phyloP scores from a whole-genome alignment of 2,888 invertebrate species.

The Hirtodrosophila alboralis region DNA sequence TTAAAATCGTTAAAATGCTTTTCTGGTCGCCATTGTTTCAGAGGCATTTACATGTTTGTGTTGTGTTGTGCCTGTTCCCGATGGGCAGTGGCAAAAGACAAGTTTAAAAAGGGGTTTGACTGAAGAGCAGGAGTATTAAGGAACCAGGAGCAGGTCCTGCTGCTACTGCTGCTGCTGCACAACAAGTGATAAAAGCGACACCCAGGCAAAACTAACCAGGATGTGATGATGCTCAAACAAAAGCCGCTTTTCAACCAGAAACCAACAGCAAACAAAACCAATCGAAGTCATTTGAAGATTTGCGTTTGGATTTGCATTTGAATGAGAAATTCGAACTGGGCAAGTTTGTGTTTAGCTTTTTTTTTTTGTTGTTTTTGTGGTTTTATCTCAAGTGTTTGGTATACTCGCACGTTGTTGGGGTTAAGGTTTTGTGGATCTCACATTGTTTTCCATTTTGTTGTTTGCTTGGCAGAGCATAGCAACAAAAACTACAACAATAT shows the following conservation, averaged over 20 bases:
- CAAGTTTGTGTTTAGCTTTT: conserved; percentile 34
- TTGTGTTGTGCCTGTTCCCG: conserved; percentile 15
- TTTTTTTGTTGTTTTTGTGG: conserved; percentile 27
- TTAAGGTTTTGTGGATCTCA: conserved; percentile 26
- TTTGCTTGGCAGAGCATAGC: conserved; percentile 29
- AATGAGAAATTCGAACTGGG: conserved; percentile 54
- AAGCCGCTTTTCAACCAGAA: conserved; percentile 57
- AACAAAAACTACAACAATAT: conserved; percentile 14
- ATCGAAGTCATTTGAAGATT: conserved; percentile 80
- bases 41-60: conserved; percentile 52
- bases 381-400: conserved; percentile 32
- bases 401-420: conserved; percentile 18
- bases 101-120: too few species aligned
- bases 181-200: conserved; percentile 58
- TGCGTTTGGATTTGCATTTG: conserved; percentile 70
- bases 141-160: conserved; percentile 7
- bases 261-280: conserved; percentile 52
- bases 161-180: conserved; percentile 10
- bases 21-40: conserved; percentile 36
- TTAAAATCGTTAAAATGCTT: conserved; percentile 51
- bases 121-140: not conserved
- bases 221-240: conserved; percentile 49
- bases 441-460: conserved; percentile 52
- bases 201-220: conserved; percentile 27
- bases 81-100: not conserved